A percentile compares a stretch with the other conserved stretches of the same genome.
Conservation (phyloP, 2,888 invertebrate genomes). For the Brachypterus glaber region DNA sequence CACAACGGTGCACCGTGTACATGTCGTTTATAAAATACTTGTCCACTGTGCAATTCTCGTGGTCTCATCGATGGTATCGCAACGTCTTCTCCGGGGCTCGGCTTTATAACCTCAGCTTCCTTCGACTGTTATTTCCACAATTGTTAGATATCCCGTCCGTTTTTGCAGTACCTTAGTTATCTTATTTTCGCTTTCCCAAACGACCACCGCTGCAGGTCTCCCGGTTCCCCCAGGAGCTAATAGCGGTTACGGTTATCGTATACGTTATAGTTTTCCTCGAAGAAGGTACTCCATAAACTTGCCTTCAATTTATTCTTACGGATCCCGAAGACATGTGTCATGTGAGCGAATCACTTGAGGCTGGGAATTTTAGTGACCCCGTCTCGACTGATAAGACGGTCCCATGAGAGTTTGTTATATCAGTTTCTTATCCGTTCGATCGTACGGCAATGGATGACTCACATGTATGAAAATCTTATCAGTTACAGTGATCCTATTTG, state of each 20-base stretch:
- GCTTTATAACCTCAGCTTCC: slow-evolving; percentile 35
- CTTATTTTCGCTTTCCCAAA: slow-evolving; percentile 34
- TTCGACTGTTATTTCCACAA: slow-evolving; percentile 37
- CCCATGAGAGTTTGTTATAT: too few species aligned
- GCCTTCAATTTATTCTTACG: slow-evolving; percentile 35
- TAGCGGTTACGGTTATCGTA: slow-evolving; percentile 40
- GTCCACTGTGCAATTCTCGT: slow-evolving; percentile 29
- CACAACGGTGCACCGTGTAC: too few species aligned
- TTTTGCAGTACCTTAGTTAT: slow-evolving; percentile 37
- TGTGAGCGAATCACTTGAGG: slow-evolving; percentile 4
- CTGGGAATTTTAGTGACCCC: background rate
- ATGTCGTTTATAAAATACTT: too few species aligned
- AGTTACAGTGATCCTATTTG: too few species aligned
- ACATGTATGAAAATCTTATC: too few species aligned
- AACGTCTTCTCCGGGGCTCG: slow-evolving; percentile 28
- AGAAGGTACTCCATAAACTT: slow-evolving; percentile 40
- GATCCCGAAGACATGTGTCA: slow-evolving; percentile 26
- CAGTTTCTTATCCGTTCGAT: too few species aligned
- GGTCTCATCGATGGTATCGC: slow-evolving; percentile 39
- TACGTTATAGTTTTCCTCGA: slow-evolving; percentile 38
- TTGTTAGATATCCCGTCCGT: slow-evolving; percentile 36
- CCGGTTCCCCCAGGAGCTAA: slow-evolving; percentile 34
- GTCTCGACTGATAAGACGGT: slow-evolving; percentile 1
- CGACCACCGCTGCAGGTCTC: slow-evolving; percentile 36
- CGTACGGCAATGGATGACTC: too few species aligned